Evolutionary conservation across 2,888 invertebrate species (phyloP), one percentile per base, ranked within the genome.

Genomic region (Drepanosiphum platanoidis): DNA sequence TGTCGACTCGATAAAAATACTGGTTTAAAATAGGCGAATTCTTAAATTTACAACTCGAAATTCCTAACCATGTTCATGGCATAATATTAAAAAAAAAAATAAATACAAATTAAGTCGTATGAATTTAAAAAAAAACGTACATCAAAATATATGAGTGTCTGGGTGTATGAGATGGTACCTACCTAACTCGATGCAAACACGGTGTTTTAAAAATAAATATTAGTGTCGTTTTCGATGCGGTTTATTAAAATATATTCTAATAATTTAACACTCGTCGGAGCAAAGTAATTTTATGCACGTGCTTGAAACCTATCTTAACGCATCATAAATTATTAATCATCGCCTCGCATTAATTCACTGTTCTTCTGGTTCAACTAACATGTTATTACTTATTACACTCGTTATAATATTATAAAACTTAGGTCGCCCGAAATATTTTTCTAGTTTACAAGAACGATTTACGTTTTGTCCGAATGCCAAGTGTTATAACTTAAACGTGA

Each of bases 381-480:
- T 32, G 32, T 32, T 32, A 11, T 66, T 42, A 79, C 11, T 46
- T n/a, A 46, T 9, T 27, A 15, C 11, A 27, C 34, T n/a, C n/a
- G n/a, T n/a, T 15, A 11, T 22, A 70, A 42, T 39, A n/a, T n/a
- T n/a, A n/a, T n/a, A n/a, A n/a, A n/a, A n/a, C n/a, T n/a, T n/a
- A n/a, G 30, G 27, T 52, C 70, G 30, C 13, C 52, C 22, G 30
- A 71, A 71, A 71, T 58, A 71, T 71, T 52, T 71, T 30, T 61
- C 30, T 39, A 58, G 30, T 68, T 79, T 68, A 79, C 79, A 39
- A 39, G 71, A 61, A 9, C 30, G 81, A 39, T 39, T 58, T 71
- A 32, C 30, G 22, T 81, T 71, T 71, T 81, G 81, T 71, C 9
- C 39, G 15, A 39, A 42, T 32, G 81, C 81, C 81, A 81, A 71